These are phyloP conservation scores for Epinephelus lanceolatus DNA, from an alignment of 2,113 vertebrate genomes.

Conservation along the genomic window DNA sequence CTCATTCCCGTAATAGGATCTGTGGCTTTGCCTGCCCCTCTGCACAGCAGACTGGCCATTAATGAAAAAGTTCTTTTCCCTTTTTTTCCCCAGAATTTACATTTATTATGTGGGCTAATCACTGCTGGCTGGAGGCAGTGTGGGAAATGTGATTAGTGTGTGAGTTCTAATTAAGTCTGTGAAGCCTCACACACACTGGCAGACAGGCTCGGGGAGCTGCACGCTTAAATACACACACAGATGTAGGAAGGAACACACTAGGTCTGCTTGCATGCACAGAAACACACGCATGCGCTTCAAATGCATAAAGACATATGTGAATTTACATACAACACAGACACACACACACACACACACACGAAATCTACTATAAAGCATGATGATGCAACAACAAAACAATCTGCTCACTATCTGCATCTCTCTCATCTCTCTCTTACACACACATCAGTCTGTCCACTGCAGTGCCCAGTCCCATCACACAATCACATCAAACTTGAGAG, in stretches of 20 bases:
- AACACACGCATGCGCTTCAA: background rate
- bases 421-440: background rate
- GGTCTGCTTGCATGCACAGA: background rate
- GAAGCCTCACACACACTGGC: conserved; percentile 72
- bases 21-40: conserved; percentile 34
- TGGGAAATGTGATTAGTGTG: conserved; percentile 80
- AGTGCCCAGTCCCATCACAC: conserved; percentile 61
- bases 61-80: conserved; percentile 45
- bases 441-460: conserved; percentile 56
- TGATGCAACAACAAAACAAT: conserved; percentile 49
- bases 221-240: conserved; percentile 57
- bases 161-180: conserved; percentile 82
- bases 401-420: conserved; percentile 40
- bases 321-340: background rate
- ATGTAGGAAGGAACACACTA: conserved; percentile 17
- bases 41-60: conserved; percentile 47
- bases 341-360: conserved; percentile 20
- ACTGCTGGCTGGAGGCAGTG: conserved; percentile 68
- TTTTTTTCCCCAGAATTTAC: conserved; percentile 54
- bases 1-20: conserved; percentile 48
- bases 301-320: background rate
- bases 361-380: conserved; percentile 39
- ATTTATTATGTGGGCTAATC: conserved; percentile 73
- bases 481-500: conserved; percentile 35
- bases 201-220: conserved; percentile 64